Base-by-base conservation (phyloP, 2,113 vertebrate genomes). In the Cavia aperea region DNA sequence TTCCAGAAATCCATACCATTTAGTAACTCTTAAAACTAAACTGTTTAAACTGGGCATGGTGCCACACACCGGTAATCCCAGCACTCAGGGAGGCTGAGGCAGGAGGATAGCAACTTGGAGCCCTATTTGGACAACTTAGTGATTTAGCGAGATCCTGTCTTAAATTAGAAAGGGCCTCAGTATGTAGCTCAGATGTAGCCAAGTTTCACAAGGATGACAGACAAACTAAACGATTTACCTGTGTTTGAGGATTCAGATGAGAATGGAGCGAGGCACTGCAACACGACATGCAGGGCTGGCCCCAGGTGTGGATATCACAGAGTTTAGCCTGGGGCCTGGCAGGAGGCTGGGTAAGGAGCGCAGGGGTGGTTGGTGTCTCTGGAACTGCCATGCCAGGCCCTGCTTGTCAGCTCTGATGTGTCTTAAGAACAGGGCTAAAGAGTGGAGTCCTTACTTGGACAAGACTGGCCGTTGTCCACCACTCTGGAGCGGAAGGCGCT, bases 241-340 rank as follows among this genome's bases (percentile, higher is more conserved):
- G 23, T 24, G 7, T 58, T 78, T 7, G 56, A 81, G n/a, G 39
- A 43, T 29, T 24, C 10, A 11, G 7, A 1, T 68, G 85, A 78
- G 36, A 63, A 16, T 66, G 54, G 79, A 63, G 26, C n/a, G 43
- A 70, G 51, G 18, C 5, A 0, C 36, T 73, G 12, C 13, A 56
- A 9, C 33, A 12, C 0, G 0, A 29, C 46, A 10, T 7, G 1
- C 58, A 21, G 29, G 31, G 12, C 0, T 29, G 29, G 21, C 54
- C 7, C 5, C 14, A 8, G 10, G 4, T 10, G 4, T 6, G 21
- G 16, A 36, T 36, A 2, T 73, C 7, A 56, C 77, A 33, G 66
- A 15, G 21, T 7, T 33, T 21, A 83, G 21, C 26, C 63, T 10
- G 7, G 39, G 49, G 62, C 26, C 21, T 62, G 39, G 8, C 4